Evolutionary conservation across 2,797 vertebrate species (phyloP).

Genomic region (Mormyrops boulengeri): DNA sequence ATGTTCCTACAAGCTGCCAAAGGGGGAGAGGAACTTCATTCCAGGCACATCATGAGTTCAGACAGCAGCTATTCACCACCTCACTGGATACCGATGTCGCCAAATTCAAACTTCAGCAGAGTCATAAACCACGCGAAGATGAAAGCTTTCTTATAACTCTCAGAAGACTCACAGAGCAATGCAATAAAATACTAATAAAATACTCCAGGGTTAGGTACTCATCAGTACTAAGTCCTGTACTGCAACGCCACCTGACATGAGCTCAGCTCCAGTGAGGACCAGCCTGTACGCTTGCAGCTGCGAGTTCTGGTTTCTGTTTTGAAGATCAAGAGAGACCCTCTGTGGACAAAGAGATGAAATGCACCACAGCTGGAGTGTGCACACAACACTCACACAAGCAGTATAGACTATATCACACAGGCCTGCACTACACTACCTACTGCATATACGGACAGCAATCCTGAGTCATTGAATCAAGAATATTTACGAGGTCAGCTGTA

Average conservation of each 20-base stretch:
- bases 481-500: not conserved
- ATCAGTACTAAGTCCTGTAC: not conserved
- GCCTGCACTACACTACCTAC: not conserved
- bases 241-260: not conserved
- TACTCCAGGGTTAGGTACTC: not conserved
- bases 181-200: not conserved
- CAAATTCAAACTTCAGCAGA: not conserved
- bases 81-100: not conserved
- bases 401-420: not conserved
- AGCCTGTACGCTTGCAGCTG: not conserved
- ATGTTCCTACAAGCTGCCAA: not conserved
- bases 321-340: constrained; percentile 13
- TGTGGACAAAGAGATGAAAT: constrained; percentile 14
- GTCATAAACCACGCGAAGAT: not conserved
- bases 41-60: not conserved
- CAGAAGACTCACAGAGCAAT: not conserved
- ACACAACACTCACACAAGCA: not conserved
- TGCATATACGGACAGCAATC: not conserved
- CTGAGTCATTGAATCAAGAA: not conserved
- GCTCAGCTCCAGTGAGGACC: not conserved
- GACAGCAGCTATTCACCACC: not conserved
- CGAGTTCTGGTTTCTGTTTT: not conserved
- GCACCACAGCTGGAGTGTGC: not conserved
- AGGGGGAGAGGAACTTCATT: not conserved
- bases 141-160: not conserved